These are phyloP conservation scores for Tryphoninae sp. DNA, from an alignment of 2,888 invertebrate genomes.

Conservation along the genomic window DNA sequence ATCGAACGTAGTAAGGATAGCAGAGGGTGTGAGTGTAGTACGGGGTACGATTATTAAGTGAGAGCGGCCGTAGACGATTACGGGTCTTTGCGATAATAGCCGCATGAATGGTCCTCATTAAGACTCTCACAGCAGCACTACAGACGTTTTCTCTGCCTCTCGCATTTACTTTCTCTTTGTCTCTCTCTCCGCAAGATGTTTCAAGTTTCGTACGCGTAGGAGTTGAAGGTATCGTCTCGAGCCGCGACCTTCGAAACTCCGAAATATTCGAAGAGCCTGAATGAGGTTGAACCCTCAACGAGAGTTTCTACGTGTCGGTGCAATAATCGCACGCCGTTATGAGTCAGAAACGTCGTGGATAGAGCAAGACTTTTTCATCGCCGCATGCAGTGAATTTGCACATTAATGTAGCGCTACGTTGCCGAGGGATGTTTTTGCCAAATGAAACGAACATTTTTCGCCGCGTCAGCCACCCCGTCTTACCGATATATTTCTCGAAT, in stretches of 20 bases:
- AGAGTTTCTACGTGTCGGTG: conserved; percentile 32
- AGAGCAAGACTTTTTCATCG: conserved; percentile 23
- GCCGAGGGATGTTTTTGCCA: background rate
- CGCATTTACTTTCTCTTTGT: conserved; percentile 23
- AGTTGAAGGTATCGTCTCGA: conserved; percentile 42
- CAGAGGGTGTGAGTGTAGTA: conserved; percentile 63
- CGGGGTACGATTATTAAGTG: conserved; percentile 79
- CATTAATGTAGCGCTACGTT: conserved; percentile 15
- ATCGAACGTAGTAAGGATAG: conserved; percentile 25
- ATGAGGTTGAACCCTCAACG: conserved; percentile 25
- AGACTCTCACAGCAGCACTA: conserved; percentile 70
- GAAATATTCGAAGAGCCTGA: conserved; percentile 69
- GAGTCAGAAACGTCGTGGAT: conserved; percentile 37
- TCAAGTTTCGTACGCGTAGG: conserved; percentile 63
- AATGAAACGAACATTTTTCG: background rate
- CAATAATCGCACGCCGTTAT: conserved; percentile 49
- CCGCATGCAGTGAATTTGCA: conserved; percentile 42
- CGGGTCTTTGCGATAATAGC: conserved; percentile 78
- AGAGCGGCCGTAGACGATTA: conserved; percentile 78
- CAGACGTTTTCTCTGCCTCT: conserved; percentile 19
- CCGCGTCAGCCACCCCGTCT: background rate
- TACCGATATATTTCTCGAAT: background rate
- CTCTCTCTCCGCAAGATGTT: conserved; percentile 59
- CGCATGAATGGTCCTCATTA: conserved; percentile 80
- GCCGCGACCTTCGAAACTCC: conserved; percentile 61